A percentile compares a stretch with the other conserved stretches of the same genome.
Evolutionary conservation across 2,797 vertebrate genomes (phyloP).

Genomic region (Telmatherina bonti): DNA sequence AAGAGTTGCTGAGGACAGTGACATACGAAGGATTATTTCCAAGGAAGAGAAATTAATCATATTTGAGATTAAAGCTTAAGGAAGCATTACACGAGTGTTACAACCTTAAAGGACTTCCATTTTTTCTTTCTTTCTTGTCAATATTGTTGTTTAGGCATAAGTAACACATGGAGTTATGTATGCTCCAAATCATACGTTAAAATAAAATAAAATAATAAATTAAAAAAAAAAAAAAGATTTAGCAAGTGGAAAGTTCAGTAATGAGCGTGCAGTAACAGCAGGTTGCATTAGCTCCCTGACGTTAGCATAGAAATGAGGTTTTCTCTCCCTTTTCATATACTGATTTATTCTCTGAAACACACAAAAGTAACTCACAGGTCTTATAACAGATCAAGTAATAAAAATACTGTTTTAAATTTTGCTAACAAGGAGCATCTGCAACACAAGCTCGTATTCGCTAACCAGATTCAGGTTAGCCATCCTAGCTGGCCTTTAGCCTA

Average conservation of each 20-base stretch:
- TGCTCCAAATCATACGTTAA: too few species aligned
- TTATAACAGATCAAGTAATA: background rate
- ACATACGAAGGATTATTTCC: background rate
- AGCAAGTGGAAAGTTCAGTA: slow-evolving; percentile 30
- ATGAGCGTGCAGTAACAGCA: slow-evolving; percentile 15
- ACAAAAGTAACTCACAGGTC: background rate
- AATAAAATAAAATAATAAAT: too few species aligned
- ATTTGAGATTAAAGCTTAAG: background rate
- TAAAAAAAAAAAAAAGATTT: background rate
- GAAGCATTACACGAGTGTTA: background rate
- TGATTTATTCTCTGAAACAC: background rate
- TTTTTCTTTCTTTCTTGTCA: background rate
- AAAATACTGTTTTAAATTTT: slow-evolving; percentile 12
- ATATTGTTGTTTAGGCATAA: background rate
- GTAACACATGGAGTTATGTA: too few species aligned
- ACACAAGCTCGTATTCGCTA: slow-evolving; percentile 41
- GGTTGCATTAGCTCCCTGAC: background rate
- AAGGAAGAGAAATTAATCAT: background rate
- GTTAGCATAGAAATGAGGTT: slow-evolving; percentile 3
- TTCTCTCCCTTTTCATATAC: background rate
- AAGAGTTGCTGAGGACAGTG: background rate
- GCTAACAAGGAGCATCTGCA: slow-evolving; percentile 45
- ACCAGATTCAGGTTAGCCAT: slow-evolving; percentile 55
- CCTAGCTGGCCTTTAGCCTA: slow-evolving; percentile 27
- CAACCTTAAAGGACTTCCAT: too few species aligned